A percentile compares a stretch with the other conserved stretches of the same genome.
Evolutionary conservation across 2,113 vertebrate genomes (phyloP).

Genomic region (Recurvirostra avosetta): DNA sequence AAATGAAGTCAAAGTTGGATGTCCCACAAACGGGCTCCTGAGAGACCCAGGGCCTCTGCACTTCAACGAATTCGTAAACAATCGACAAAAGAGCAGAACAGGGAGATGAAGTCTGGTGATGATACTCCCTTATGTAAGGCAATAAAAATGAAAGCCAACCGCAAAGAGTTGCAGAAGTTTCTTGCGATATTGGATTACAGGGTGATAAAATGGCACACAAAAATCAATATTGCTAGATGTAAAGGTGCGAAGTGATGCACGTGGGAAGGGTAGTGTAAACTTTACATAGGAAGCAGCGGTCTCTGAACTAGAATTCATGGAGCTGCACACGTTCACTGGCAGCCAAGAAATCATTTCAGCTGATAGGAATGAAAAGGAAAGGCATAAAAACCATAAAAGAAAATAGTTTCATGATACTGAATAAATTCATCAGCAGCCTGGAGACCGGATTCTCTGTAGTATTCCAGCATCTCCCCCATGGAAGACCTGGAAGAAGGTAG

Average conservation of each 20-base stretch:
- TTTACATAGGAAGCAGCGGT: not conserved
- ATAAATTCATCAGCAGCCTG: not conserved
- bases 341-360: not conserved
- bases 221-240: not conserved
- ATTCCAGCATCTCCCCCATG: not conserved
- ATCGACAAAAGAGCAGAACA: not conserved
- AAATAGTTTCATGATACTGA: not conserved
- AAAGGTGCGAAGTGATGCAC: not conserved
- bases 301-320: not conserved
- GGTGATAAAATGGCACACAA: not conserved
- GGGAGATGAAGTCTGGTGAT: not conserved
- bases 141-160: not conserved
- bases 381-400: not conserved
- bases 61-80: not conserved
- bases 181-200: not conserved
- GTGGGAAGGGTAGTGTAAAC: not conserved
- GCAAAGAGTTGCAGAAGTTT: not conserved
- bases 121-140: not conserved
- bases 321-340: not conserved
- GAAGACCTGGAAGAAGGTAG: not conserved
- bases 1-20: conserved; percentile 12
- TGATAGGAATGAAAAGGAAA: not conserved
- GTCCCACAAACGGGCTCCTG: not conserved
- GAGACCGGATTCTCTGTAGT: not conserved
- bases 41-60: not conserved